A percentile compares a stretch with the other conserved stretches of the same genome.
Conservation (phyloP, 2,888 invertebrate species). For the Athalia circularis region DNA sequence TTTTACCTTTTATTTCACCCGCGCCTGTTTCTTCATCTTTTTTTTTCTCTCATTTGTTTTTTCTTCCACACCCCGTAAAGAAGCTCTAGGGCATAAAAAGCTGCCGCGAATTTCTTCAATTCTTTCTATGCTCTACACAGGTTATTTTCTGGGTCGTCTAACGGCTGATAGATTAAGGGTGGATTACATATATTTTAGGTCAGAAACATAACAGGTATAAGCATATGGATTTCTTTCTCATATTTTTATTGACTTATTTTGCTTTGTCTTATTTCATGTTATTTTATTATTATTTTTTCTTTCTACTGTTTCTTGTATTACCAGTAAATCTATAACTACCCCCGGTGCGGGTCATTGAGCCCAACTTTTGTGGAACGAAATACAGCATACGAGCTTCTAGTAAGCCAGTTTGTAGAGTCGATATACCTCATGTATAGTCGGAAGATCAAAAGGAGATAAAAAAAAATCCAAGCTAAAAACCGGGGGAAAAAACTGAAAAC, state of each 20-base stretch:
- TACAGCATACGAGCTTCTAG: no score
- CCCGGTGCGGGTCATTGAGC: not conserved
- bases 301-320: no score
- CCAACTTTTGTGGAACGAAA: constrained; percentile 1
- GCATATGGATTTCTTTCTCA: not conserved
- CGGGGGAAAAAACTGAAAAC: no score
- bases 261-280: no score
- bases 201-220: not conserved
- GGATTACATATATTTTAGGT: constrained; percentile 5
- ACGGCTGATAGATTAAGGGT: constrained; percentile 25
- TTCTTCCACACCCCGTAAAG: not conserved
- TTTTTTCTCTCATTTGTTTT: not conserved
- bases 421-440: not conserved
- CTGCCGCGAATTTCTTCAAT: constrained; percentile 7
- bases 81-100: not conserved
- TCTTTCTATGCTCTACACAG: constrained; percentile 12
- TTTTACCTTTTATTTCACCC: not conserved
- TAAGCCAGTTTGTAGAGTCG: not conserved
- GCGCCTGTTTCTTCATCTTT: not conserved
- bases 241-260: no score
- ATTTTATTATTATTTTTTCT: no score
- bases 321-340: not conserved
- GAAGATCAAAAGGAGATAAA: no score
- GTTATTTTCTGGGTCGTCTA: constrained; percentile 15
- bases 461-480: no score